phyloP scores from a whole-genome alignment of 2,113 vertebrate genomes.

The Lota lota region DNA sequence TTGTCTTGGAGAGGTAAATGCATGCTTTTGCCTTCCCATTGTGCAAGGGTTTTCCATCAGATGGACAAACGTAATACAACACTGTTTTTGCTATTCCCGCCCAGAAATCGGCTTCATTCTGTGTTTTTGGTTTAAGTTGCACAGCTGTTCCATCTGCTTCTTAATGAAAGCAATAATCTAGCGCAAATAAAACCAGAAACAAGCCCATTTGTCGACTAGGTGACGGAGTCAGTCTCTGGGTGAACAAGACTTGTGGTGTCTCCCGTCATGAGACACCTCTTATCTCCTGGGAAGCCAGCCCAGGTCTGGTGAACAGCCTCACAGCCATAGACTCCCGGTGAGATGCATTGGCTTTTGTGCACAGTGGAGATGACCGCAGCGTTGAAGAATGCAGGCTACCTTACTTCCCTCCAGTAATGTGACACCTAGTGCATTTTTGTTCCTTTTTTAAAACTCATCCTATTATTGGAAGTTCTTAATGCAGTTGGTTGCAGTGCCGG shows the following conservation, averaged over 20 bases:
- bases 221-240: slow-evolving; percentile 1
- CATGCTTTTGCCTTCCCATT: slow-evolving; percentile 21
- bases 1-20: slow-evolving; percentile 9
- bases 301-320: slow-evolving; percentile 49
- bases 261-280: slow-evolving; percentile 42
- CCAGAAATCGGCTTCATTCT: not conserved
- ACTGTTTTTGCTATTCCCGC: slow-evolving; percentile 18
- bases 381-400: slow-evolving; percentile 22
- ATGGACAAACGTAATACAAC: slow-evolving; percentile 19
- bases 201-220: not conserved
- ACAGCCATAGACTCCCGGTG: slow-evolving; percentile 44
- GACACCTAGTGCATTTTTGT: slow-evolving; percentile 18
- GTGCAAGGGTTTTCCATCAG: slow-evolving; percentile 33
- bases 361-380: slow-evolving; percentile 34
- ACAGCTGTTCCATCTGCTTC: not conserved
- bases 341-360: slow-evolving; percentile 28
- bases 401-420: slow-evolving; percentile 10
- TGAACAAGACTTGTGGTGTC: slow-evolving; percentile 6
- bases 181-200: not conserved
- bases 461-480: not conserved
- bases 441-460: slow-evolving; percentile 30
- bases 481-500: not conserved
- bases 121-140: not conserved
- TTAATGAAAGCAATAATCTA: slow-evolving; percentile 5
- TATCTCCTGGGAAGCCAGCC: slow-evolving; percentile 62